Percentiles rank a stretch among this genome's conserved stretches.
phyloP scores from a whole-genome alignment of 2,888 invertebrate genomes.

The Flabesymbios commensalis region DNA sequence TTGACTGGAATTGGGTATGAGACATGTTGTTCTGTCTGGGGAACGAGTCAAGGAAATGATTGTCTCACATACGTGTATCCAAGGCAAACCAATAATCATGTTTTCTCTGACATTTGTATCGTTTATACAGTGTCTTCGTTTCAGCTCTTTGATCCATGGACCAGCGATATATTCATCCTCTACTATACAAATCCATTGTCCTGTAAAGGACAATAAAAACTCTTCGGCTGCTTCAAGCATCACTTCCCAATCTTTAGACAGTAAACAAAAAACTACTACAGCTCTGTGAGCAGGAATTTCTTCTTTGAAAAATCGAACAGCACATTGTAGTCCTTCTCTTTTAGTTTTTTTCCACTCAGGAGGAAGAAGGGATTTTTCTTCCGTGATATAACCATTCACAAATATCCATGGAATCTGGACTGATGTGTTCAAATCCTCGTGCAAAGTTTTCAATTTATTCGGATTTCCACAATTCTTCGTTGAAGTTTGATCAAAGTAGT shows the following conservation, averaged over 20 bases:
- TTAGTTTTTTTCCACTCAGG: slow-evolving; percentile 38
- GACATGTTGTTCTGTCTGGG: slow-evolving; percentile 14
- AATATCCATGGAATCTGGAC: slow-evolving; percentile 39
- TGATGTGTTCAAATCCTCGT: slow-evolving; percentile 33
- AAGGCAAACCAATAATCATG: slow-evolving; percentile 10
- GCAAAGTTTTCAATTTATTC: slow-evolving; percentile 18
- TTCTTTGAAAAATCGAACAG: slow-evolving; percentile 32
- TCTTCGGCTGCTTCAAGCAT: slow-evolving; percentile 42
- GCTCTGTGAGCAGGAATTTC: slow-evolving; percentile 39
- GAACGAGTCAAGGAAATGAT: slow-evolving; percentile 10
- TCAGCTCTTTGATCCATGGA: slow-evolving; percentile 24
- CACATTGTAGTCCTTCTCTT: slow-evolving; percentile 39
- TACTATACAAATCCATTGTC: slow-evolving; percentile 41
- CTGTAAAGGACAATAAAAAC: slow-evolving; percentile 32
- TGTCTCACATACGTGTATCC: slow-evolving; percentile 14
- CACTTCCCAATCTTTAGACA: slow-evolving; percentile 38
- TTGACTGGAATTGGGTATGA: slow-evolving; percentile 37
- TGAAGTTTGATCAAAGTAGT: slow-evolving; percentile 9
- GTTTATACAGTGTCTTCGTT: not conserved
- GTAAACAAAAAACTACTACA: slow-evolving; percentile 37
- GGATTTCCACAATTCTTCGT: not conserved
- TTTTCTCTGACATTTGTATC: not conserved
- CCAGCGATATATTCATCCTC: slow-evolving; percentile 35
- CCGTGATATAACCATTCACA: slow-evolving; percentile 44
- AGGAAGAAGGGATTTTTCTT: slow-evolving; percentile 16